Base-by-base conservation (phyloP, 2,113 vertebrate genomes). In the Coracopsis vasa region DNA sequence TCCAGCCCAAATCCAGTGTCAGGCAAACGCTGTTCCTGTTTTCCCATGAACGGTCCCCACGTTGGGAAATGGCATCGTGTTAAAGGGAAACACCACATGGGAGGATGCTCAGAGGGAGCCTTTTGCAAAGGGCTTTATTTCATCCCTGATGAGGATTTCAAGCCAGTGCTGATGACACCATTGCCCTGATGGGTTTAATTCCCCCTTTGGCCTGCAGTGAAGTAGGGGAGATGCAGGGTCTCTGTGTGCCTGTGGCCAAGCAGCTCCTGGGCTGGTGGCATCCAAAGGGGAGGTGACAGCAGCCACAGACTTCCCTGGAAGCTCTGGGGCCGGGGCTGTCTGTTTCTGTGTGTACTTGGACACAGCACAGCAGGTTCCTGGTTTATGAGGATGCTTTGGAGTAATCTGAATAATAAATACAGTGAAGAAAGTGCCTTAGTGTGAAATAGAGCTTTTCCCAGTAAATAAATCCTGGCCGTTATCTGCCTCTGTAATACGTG, bases 1-100 rank as follows among this genome's bases (percentile, higher is more conserved):
- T 15, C 6, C 13, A 58, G 13, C 56, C 56, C 20, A 58, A 58
- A 58, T 33, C 35, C 7, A 3, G 35, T 21, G 75, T 31, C 33
- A 7, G 10, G 23, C 13, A 17, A 27, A 23, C 0, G 0, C 48
- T 29, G 39, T 17, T 18, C 7, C 2, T 31, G 20, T 24, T 44
- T 44, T 39, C 61, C 67, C 41, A 27, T 24, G 54, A 47, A 8
- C 1, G 9, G 56, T 18, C n/a, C 23, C 27, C 2, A 35, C 33
- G 42, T 71, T 81, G 75, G 74, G 50, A 78, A 71, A 44, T 3
- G 7, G 80, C 42, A 45, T 7, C 6, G 1, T n/a, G 15, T 31
- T 6, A 10, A 77, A 67, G 11, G 8, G 17, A n/a, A 48, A 37
- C 47, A 58, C 29, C 62, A 60, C 58, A 11, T 35, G 50, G 80